A percentile compares a stretch with the other conserved stretches of the same genome.
phyloP scores from a whole-genome alignment of 2,888 invertebrate genomes.

The Scaptomyza flava region DNA sequence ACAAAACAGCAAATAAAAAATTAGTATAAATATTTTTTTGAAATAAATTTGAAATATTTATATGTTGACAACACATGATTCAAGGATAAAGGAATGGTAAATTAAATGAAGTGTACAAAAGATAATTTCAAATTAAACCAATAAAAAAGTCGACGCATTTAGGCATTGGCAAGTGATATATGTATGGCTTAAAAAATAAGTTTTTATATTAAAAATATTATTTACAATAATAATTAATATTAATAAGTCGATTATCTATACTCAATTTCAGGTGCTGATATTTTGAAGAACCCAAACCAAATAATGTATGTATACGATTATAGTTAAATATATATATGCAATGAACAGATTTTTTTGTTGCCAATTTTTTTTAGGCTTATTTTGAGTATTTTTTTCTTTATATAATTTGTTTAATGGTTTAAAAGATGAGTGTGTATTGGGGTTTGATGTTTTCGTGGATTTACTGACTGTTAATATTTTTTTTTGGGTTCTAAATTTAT shows the following conservation, averaged over 20 bases:
- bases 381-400: slow-evolving; percentile 10
- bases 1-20: slow-evolving; percentile 14
- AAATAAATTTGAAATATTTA: slow-evolving; percentile 16
- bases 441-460: slow-evolving; percentile 34
- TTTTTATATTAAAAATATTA: slow-evolving; percentile 33
- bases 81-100: slow-evolving; percentile 1
- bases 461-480: slow-evolving; percentile 32
- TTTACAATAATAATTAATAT: slow-evolving; percentile 49
- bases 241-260: slow-evolving; percentile 28
- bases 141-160: slow-evolving; percentile 12
- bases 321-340: slow-evolving; percentile 30
- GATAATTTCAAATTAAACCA: slow-evolving; percentile 11
- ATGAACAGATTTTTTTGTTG: slow-evolving; percentile 36
- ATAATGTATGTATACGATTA: slow-evolving; percentile 56
- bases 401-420: slow-evolving; percentile 42
- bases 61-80: slow-evolving; percentile 32
- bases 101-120: slow-evolving; percentile 18
- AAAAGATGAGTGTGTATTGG: slow-evolving; percentile 35
- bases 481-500: slow-evolving; percentile 8
- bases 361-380: slow-evolving; percentile 25
- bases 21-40: slow-evolving; percentile 20
- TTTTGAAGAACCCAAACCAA: slow-evolving; percentile 74
- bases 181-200: slow-evolving; percentile 37
- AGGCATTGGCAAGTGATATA: slow-evolving; percentile 28
- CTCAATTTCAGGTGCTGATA: slow-evolving; percentile 45